Conservation (phyloP, 2,113 vertebrate species). For the Cryptotis parvus region DNA sequence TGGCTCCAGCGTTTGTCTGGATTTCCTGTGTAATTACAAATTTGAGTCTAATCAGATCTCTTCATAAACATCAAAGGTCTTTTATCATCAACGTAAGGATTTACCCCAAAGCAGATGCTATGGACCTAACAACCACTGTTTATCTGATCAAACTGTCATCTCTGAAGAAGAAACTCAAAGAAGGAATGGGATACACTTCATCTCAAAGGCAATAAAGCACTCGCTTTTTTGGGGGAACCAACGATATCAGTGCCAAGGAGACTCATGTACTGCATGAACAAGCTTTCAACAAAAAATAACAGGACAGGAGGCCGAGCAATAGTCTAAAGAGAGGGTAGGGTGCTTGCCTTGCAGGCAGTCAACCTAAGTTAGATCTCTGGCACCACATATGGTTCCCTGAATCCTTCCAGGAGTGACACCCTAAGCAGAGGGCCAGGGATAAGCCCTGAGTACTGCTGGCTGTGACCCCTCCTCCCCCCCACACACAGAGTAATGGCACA, state of each 20-base stretch:
- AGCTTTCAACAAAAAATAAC: background rate
- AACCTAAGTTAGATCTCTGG: no score
- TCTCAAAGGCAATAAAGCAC: background rate
- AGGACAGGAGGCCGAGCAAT: no score
- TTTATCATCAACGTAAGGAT: background rate
- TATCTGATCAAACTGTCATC: background rate
- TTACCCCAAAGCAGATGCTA: background rate
- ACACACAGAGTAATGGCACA: background rate
- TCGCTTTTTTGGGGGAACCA: background rate
- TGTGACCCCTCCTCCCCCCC: no score
- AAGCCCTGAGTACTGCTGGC: no score
- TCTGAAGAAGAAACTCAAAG: conserved; percentile 14
- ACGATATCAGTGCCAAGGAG: background rate
- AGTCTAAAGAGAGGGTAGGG: no score
- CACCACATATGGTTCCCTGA: no score
- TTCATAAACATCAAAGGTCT: background rate
- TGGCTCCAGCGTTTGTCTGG: background rate
- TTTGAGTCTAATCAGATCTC: background rate
- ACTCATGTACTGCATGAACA: background rate
- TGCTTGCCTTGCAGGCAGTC: no score
- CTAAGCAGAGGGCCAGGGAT: no score
- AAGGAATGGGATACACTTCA: background rate
- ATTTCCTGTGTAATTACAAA: conserved; percentile 4
- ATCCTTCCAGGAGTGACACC: no score
- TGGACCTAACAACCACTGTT: background rate